Conservation (phyloP, 1,140 invertebrate species). For the Formica selysi region DNA sequence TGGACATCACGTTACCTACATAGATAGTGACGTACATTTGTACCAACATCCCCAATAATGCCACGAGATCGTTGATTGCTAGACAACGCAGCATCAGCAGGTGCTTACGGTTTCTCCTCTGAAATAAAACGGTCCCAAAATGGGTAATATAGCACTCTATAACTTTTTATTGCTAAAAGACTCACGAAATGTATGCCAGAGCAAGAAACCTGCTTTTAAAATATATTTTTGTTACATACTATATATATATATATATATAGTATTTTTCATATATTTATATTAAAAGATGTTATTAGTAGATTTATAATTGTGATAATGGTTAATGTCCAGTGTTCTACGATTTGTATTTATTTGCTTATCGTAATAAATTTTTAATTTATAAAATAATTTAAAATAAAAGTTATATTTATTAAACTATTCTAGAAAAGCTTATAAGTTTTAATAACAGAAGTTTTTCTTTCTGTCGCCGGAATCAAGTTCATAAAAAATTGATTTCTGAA, state of each 20-base stretch:
- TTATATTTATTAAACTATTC: not conserved
- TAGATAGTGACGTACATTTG: conserved; percentile 88
- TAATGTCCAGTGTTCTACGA: too few species aligned
- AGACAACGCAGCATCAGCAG: conserved; percentile 92
- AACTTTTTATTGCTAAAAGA: not conserved
- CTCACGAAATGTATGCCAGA: not conserved
- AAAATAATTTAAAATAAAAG: conserved; percentile 1
- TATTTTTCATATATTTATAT: too few species aligned
- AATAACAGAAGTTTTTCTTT: not conserved
- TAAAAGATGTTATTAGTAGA: too few species aligned
- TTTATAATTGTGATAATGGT: too few species aligned
- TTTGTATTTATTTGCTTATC: too few species aligned
- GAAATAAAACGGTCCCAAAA: conserved; percentile 75
- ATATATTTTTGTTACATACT: not conserved
- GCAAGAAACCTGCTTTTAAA: too few species aligned
- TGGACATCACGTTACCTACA: conserved; percentile 79
- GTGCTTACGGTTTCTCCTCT: conserved; percentile 92
- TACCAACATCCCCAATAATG: conserved; percentile 90
- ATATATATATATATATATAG: not conserved
- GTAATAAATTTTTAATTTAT: not conserved
- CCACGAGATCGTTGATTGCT: conserved; percentile 92
- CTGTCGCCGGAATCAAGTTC: not conserved
- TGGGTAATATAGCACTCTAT: not conserved
- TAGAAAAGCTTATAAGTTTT: not conserved
- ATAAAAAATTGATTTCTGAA: not conserved